phyloP scores from a whole-genome alignment of 2,888 invertebrate genomes.

The Sceliomorpha sp. region DNA sequence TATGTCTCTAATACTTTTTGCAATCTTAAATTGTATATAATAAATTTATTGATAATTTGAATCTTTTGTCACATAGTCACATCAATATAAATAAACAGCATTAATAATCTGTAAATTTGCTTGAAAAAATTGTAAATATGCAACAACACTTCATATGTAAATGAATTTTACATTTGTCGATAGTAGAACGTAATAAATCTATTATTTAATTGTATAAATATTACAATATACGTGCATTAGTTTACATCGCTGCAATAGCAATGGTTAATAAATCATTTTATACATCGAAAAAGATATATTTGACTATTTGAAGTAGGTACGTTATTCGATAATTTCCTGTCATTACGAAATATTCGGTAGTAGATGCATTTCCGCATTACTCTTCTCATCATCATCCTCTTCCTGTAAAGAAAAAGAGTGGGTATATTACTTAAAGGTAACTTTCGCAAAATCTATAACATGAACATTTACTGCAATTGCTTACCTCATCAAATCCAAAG shows the following conservation, averaged over 20 bases:
- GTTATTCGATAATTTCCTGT: conserved; percentile 59
- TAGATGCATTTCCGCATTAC: conserved; percentile 75
- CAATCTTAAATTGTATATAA: no score
- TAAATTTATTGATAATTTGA: no score
- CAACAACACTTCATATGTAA: no score
- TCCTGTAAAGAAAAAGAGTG: conserved; percentile 65
- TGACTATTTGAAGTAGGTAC: conserved; percentile 71
- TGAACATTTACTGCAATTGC: conserved; percentile 3
- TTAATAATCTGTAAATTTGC: no score
- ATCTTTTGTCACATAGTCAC: no score
- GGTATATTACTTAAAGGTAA: conserved; percentile 19
- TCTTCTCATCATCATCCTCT: conserved; percentile 81
- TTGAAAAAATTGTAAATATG: no score
- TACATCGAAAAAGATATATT: conserved; percentile 67
- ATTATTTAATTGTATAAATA: conserved; percentile 32
- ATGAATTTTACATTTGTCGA: no score
- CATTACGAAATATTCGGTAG: conserved; percentile 78
- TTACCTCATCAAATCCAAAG: conserved; percentile 90
- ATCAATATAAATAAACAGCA: no score
- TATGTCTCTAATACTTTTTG: no score
- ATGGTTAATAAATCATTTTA: conserved; percentile 27
- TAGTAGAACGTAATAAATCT: conserved; percentile 11
- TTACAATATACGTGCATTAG: conserved; percentile 18
- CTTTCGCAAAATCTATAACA: neutral
- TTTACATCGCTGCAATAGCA: conserved; percentile 8